A percentile compares a stretch with the other conserved stretches of the same genome.
phyloP scores from a whole-genome alignment of 2,888 invertebrate species.

The Ceriagrion tenellum region DNA sequence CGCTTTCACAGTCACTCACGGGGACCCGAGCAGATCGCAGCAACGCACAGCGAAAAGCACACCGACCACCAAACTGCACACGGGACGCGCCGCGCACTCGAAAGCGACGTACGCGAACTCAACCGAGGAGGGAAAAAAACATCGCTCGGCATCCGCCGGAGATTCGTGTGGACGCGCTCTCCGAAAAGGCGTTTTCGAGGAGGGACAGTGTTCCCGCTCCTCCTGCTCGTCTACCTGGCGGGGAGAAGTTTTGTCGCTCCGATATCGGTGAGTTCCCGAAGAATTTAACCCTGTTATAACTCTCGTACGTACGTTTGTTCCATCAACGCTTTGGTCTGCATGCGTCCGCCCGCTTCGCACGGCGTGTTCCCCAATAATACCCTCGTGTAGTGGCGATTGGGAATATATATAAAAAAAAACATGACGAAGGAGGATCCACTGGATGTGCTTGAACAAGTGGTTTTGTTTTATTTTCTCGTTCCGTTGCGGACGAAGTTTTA shows the following conservation, averaged over 20 bases:
- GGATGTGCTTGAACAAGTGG: slow-evolving; percentile 18
- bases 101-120: background rate
- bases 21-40: slow-evolving; percentile 28
- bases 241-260: background rate
- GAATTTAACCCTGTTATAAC: background rate
- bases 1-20: slow-evolving; percentile 52
- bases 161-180: background rate
- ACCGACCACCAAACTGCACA: background rate
- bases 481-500: background rate
- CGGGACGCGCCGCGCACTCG: background rate
- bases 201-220: background rate
- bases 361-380: background rate
- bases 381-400: background rate
- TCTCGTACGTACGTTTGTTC: background rate
- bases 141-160: background rate
- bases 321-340: background rate
- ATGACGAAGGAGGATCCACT: background rate
- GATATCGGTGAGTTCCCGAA: slow-evolving; percentile 27
- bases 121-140: background rate
- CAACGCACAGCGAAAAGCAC: background rate
- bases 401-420: background rate
- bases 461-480: background rate
- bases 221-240: background rate
- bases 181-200: background rate
- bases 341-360: too few species aligned